Conservation (phyloP, 2,888 invertebrate species). For the Brachyopa scutellaris region DNA sequence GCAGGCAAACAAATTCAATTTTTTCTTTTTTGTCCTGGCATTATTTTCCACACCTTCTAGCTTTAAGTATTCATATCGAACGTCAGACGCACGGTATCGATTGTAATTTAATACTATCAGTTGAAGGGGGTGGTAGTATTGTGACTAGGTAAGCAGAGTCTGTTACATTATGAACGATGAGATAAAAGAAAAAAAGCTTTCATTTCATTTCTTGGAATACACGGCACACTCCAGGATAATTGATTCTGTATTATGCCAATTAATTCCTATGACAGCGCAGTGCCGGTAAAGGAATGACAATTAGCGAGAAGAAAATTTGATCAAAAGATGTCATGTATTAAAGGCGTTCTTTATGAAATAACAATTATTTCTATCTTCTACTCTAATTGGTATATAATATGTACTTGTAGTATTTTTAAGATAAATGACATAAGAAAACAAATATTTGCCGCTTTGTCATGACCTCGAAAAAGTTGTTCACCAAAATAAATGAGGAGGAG, state of each 20-base stretch:
- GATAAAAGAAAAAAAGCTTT: not conserved
- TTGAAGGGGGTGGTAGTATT: not conserved
- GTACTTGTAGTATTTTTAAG: too few relatives aligned
- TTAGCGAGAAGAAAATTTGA: slow-evolving; percentile 10
- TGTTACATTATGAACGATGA: not conserved
- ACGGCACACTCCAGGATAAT: slow-evolving; percentile 7
- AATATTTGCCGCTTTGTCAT: not conserved
- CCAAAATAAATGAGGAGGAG: not conserved
- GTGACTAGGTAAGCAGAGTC: not conserved
- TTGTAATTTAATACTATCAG: slow-evolving; percentile 29
- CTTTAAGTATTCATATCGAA: not conserved
- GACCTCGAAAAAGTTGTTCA: not conserved
- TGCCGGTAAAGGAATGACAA: slow-evolving; percentile 27
- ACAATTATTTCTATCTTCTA: not conserved
- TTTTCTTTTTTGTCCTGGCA: not conserved
- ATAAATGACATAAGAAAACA: not conserved
- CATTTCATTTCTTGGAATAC: too few relatives aligned
- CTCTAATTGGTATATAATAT: slow-evolving; percentile 25
- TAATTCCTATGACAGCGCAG: slow-evolving; percentile 24
- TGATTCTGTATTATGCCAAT: slow-evolving; percentile 35
- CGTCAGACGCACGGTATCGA: slow-evolving; percentile 28
- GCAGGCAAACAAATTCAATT: slow-evolving; percentile 16
- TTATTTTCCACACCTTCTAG: slow-evolving; percentile 13
- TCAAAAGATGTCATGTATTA: not conserved
- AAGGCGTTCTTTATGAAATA: slow-evolving; percentile 1